Percentiles rank a stretch among this genome's conserved stretches.
These are phyloP conservation scores for Spongilla lacustris DNA, from an alignment of 37 sponge, comb jelly and placozoan species.

Conservation along the genomic window DNA sequence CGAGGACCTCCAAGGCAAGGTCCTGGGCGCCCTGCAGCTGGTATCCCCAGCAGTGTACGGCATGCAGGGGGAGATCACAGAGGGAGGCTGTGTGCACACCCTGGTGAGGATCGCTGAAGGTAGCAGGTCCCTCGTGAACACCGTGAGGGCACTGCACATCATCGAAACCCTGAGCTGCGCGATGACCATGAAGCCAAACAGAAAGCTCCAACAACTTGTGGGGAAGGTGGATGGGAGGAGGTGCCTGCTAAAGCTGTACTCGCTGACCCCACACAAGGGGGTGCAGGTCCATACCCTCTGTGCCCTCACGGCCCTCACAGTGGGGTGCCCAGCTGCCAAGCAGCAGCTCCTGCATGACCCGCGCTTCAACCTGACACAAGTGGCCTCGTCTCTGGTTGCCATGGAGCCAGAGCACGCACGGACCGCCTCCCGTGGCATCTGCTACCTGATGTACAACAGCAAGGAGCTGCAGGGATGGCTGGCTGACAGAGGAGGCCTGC, in stretches of 20 bases:
- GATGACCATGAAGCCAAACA: conserved; percentile 28
- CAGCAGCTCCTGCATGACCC: conserved; percentile 5
- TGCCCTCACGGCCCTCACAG: conserved; percentile 26
- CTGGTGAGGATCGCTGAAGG: conserved; percentile 4
- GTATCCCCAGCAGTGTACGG: conserved; percentile 16
- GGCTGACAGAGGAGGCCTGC: not conserved
- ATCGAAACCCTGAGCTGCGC: conserved; percentile 25
- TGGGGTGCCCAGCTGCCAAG: conserved; percentile 1
- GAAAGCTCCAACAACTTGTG: not conserved
- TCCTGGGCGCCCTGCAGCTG: not conserved
- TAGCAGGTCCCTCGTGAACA: not conserved
- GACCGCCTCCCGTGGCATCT: not conserved
- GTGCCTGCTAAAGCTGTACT: conserved; percentile 19
- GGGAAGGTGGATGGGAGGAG: conserved; percentile 8
- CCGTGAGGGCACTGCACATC: not conserved
- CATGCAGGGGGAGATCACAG: conserved; percentile 18
- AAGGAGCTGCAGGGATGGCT: conserved; percentile 13
- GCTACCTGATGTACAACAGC: conserved; percentile 36
- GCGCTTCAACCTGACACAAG: not conserved
- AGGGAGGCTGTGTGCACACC: conserved; percentile 3
- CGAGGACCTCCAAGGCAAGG: not conserved
- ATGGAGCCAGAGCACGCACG: not conserved
- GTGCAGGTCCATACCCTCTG: conserved; percentile 10
- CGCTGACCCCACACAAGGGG: not conserved
- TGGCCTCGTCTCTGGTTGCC: not conserved